Percentiles rank a stretch among this genome's conserved stretches.
These are phyloP conservation scores for Smittia sp. DNA, from an alignment of 2,888 invertebrate species.

Conservation along the genomic window DNA sequence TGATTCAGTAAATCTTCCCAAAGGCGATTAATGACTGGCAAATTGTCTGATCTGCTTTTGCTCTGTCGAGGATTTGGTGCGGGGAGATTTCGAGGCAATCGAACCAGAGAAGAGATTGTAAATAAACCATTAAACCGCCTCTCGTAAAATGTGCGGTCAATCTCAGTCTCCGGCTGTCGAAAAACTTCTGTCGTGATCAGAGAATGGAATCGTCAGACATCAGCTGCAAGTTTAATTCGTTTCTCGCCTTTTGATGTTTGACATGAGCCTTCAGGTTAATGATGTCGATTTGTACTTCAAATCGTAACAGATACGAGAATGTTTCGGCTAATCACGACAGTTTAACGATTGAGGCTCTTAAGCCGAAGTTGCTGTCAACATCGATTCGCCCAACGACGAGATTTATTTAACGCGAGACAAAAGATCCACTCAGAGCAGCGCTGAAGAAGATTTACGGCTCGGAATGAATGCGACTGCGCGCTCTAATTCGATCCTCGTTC, in stretches of 20 bases:
- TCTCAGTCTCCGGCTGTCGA: neutral
- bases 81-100: too few species aligned
- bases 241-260: neutral
- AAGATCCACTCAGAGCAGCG: neutral
- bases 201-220: neutral
- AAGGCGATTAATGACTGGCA: conserved; percentile 32
- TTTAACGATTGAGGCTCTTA: conserved; percentile 1
- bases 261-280: conserved; percentile 1
- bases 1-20: conserved; percentile 24
- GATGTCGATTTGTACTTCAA: neutral
- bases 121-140: neutral
- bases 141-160: neutral
- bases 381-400: neutral
- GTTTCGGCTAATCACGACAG: neutral
- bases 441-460: neutral
- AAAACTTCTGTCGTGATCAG: neutral
- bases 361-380: neutral
- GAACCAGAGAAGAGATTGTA: too few species aligned
- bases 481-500: neutral
- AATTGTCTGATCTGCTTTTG: neutral
- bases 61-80: too few species aligned
- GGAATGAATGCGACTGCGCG: neutral
- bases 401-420: neutral
- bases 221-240: conserved; percentile 1
- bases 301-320: neutral